Evolutionary conservation across 2,888 invertebrate species (phyloP).

Genomic region (Synergus itoensis): DNA sequence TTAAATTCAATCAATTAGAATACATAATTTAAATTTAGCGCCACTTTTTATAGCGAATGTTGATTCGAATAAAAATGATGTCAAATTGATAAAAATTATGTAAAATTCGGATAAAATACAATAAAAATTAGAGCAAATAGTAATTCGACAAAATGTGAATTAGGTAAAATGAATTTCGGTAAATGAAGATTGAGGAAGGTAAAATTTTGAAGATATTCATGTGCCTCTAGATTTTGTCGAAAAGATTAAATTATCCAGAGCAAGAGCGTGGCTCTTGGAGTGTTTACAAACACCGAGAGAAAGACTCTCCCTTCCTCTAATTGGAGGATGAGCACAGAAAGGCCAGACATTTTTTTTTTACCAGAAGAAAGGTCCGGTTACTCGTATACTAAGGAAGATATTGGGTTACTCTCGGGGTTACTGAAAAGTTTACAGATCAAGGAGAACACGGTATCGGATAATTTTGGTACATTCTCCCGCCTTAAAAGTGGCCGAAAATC

Average conservation of each 20-base stretch:
- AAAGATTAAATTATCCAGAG: not conserved
- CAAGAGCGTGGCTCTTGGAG: not conserved
- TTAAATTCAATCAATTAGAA: too few relatives aligned
- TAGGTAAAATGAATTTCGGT: too few relatives aligned
- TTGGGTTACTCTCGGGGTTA: too few relatives aligned
- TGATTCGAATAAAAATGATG: too few relatives aligned
- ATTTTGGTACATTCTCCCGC: conserved; percentile 10
- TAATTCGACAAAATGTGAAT: too few relatives aligned
- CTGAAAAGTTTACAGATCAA: conserved; percentile 54
- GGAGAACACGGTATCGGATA: conserved; percentile 43
- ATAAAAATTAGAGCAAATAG: too few relatives aligned
- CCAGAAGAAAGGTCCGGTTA: conserved; percentile 62
- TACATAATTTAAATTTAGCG: too few relatives aligned
- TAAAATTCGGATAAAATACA: too few relatives aligned
- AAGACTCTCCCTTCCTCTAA: not conserved
- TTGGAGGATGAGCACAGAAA: not conserved
- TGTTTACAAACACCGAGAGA: conserved; percentile 1
- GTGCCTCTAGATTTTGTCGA: not conserved
- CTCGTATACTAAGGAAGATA: conserved; percentile 58
- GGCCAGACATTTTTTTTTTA: conserved; percentile 45
- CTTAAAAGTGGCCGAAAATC: conserved; percentile 8
- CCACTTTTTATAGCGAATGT: too few relatives aligned
- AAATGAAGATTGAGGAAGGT: too few relatives aligned
- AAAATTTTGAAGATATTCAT: not conserved
- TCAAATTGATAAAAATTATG: too few relatives aligned